Conservation (phyloP, 1,140 invertebrate genomes). For the Zaprionus taronus region DNA sequence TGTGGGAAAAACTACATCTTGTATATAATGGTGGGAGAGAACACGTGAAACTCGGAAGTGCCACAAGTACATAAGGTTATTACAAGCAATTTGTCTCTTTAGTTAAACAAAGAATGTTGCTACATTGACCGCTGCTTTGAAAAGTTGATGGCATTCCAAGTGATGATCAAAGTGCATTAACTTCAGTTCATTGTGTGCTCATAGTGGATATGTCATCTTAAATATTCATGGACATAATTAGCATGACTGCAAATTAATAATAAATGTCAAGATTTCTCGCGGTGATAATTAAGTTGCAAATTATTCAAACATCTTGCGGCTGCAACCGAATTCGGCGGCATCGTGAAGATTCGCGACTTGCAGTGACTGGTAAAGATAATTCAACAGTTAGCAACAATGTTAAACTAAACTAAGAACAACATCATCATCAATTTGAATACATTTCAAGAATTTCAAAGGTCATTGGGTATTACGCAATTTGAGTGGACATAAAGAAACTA, state of each 20-base stretch:
- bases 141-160: not conserved
- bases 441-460: slow-evolving; percentile 49
- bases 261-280: slow-evolving; percentile 21
- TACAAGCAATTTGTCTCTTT: not conserved
- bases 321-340: slow-evolving; percentile 16
- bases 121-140: not conserved
- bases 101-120: not conserved
- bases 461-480: slow-evolving; percentile 57
- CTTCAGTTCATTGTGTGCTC: slow-evolving; percentile 19
- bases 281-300: slow-evolving; percentile 23
- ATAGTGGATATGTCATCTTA: slow-evolving; percentile 29
- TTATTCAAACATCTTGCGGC: slow-evolving; percentile 12
- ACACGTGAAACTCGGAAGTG: not conserved
- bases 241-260: slow-evolving; percentile 49
- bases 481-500: slow-evolving; percentile 42
- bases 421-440: slow-evolving; percentile 1
- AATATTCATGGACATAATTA: slow-evolving; percentile 37
- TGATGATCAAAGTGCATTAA: slow-evolving; percentile 13
- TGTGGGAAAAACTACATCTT: not conserved
- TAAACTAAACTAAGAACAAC: not conserved
- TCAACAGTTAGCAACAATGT: not conserved
- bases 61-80: not conserved
- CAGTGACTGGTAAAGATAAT: slow-evolving; percentile 10
- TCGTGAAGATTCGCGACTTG: not conserved
- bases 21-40: not conserved